A percentile compares a stretch with the other conserved stretches of the same genome.
These are phyloP conservation scores for Tenodera sinensis DNA, from an alignment of 2,888 invertebrate species.

Conservation along the genomic window DNA sequence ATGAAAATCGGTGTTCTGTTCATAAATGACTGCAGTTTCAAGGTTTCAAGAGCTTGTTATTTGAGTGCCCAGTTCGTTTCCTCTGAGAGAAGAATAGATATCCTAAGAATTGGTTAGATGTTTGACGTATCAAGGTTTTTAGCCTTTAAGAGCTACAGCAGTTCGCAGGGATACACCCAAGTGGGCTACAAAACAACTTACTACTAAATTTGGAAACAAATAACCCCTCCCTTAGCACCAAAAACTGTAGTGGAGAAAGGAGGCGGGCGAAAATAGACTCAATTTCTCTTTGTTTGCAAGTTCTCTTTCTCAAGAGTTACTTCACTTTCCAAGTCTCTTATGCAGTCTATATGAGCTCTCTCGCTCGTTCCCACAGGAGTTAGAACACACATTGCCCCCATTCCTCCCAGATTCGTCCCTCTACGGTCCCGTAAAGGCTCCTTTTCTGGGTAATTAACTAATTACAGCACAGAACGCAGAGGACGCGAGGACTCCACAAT, in stretches of 20 bases:
- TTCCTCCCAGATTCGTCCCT: constrained; percentile 7
- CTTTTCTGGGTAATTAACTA: constrained; percentile 27
- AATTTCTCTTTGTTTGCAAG: constrained; percentile 1
- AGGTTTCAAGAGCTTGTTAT: too few relatives aligned
- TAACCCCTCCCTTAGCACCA: neutral
- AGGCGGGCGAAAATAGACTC: neutral
- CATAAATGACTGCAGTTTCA: too few relatives aligned
- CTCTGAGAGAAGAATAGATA: too few relatives aligned
- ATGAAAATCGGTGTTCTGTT: too few relatives aligned
- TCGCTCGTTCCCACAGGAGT: neutral
- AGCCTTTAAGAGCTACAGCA: neutral
- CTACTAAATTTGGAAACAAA: neutral
- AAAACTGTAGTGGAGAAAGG: neutral
- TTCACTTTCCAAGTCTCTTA: neutral
- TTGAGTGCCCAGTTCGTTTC: too few relatives aligned
- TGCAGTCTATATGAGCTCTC: neutral
- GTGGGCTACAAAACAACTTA: neutral
- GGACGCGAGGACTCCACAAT: constrained; percentile 16
- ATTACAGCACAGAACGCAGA: constrained; percentile 17
- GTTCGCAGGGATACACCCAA: neutral
- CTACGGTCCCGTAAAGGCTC: constrained; percentile 20
- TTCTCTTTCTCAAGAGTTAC: neutral
- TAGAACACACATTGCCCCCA: neutral
- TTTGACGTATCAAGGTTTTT: neutral
- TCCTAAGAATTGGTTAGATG: neutral